Conservation (phyloP, 2,888 invertebrate genomes). For the Nemoura dubitans region DNA sequence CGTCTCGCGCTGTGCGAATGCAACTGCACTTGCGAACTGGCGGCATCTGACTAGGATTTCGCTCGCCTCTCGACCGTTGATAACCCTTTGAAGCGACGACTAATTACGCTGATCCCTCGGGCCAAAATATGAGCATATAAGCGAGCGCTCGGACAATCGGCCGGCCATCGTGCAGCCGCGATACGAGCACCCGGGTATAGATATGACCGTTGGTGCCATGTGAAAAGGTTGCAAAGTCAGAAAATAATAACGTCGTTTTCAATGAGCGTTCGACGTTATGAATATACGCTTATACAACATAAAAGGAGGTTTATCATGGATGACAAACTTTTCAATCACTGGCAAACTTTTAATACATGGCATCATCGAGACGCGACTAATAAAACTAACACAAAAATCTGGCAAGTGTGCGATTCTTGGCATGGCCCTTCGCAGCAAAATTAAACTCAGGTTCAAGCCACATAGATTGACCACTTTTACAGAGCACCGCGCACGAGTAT, state of each 20-base stretch:
- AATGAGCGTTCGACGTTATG: not conserved
- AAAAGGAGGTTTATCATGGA: not conserved
- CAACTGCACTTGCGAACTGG: not conserved
- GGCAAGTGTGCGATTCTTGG: not conserved
- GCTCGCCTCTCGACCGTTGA: not conserved
- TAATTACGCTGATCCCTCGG: not conserved
- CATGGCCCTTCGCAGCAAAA: not conserved
- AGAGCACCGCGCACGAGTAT: not conserved
- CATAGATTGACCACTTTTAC: not conserved
- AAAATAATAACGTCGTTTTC: not conserved
- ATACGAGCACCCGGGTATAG: not conserved
- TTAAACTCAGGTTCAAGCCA: not conserved
- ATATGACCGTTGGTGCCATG: not conserved
- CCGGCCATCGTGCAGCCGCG: no score
- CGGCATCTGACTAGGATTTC: not conserved
- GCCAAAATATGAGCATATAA: not conserved
- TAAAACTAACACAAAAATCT: not conserved
- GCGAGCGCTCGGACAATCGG: not conserved
- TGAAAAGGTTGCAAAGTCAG: not conserved
- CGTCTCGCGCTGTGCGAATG: not conserved
- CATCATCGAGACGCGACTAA: not conserved
- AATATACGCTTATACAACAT: not conserved
- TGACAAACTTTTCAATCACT: not conserved
- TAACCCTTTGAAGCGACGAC: not conserved
- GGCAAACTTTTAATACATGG: not conserved